Percentiles rank a stretch among this genome's conserved stretches.
phyloP scores from a whole-genome alignment of 2,113 vertebrate species.

The Elgaria multicarinata region DNA sequence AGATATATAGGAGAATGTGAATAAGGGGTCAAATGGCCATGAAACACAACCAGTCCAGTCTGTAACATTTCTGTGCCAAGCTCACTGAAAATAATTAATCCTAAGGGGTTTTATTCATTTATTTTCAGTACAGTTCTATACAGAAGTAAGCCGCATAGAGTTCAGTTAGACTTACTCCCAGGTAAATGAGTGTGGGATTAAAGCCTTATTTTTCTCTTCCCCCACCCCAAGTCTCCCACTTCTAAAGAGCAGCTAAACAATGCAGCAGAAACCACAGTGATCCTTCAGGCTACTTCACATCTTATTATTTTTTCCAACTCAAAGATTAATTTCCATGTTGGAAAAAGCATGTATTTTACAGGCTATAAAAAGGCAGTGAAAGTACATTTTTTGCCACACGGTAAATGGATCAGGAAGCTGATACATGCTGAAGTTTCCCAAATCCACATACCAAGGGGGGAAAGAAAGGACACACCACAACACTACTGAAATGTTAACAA shows the following conservation, averaged over 20 bases:
- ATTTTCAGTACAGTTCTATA: background rate
- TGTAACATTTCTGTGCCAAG: background rate
- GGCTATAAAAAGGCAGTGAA: background rate
- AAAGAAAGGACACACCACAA: background rate
- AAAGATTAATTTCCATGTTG: background rate
- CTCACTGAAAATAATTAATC: background rate
- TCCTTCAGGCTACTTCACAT: background rate
- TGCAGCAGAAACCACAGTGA: background rate
- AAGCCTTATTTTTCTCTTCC: background rate
- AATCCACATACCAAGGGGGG: background rate
- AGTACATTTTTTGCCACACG: background rate
- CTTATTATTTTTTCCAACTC: background rate
- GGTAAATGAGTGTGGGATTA: background rate
- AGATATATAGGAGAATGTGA: background rate
- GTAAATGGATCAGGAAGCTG: background rate
- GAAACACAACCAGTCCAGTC: background rate
- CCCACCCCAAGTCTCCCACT: background rate
- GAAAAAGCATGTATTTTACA: background rate
- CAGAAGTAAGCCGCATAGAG: background rate
- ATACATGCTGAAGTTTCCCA: background rate
- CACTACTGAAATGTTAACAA: background rate
- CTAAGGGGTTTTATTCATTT: background rate
- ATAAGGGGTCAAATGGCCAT: background rate
- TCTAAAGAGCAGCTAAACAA: background rate
- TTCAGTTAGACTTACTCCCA: background rate